These are phyloP conservation scores for Eurytoma adleriae DNA, from an alignment of 2,888 invertebrate genomes.

Conservation along the genomic window DNA sequence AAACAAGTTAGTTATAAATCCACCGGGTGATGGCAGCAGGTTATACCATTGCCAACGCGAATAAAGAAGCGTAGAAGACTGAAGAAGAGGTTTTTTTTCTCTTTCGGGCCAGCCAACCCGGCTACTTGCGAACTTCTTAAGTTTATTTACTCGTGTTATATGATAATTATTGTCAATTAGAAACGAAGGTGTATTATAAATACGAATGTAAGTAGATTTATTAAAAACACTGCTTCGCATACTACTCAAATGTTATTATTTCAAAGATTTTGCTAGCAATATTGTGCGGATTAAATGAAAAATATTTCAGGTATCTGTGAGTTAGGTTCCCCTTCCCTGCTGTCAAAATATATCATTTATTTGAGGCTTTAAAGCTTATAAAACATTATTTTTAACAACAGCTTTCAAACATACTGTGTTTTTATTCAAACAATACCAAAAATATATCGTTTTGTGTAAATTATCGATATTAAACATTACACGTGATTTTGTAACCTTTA, in stretches of 20 bases:
- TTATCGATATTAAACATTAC: neutral
- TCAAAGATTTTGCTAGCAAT: neutral
- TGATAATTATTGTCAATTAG: neutral
- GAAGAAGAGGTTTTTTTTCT: too few relatives aligned
- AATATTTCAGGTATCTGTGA: neutral
- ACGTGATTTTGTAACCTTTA: constrained; percentile 18
- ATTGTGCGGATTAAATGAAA: neutral
- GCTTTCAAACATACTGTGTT: neutral
- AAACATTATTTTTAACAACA: neutral
- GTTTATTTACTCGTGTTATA: neutral
- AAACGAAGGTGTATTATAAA: neutral
- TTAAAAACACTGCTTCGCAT: neutral
- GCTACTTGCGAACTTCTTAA: neutral
- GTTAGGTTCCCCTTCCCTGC: neutral
- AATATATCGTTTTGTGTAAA: neutral
- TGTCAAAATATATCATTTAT: neutral
- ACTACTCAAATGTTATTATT: neutral
- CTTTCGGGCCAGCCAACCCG: neutral
- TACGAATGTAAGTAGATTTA: constrained; percentile 20
- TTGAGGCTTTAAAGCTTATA: neutral
- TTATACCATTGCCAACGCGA: too few relatives aligned
- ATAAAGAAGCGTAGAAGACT: too few relatives aligned
- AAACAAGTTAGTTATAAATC: too few relatives aligned
- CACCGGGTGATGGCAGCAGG: too few relatives aligned
- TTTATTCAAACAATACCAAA: neutral